Evolutionary conservation across 2,113 vertebrate species (phyloP).

Genomic region (Podilymbus podiceps): DNA sequence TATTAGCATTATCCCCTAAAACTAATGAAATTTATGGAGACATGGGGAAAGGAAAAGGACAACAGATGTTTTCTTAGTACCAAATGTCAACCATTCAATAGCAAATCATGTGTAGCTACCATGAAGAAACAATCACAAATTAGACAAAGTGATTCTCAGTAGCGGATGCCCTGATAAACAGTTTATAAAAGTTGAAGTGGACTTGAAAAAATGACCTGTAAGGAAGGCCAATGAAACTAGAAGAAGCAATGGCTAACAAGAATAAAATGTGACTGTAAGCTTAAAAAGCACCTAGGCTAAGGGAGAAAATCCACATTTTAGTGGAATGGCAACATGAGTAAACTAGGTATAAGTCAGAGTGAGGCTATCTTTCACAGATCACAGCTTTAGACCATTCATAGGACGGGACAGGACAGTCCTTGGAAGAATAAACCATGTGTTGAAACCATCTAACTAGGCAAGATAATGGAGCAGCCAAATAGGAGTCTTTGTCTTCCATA

Average conservation of each 20-base stretch:
- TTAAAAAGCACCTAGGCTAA: neutral
- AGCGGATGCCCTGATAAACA: neutral
- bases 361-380: neutral
- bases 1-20: neutral
- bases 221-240: neutral
- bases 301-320: neutral
- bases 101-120: neutral
- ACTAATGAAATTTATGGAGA: neutral
- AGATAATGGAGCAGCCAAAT: neutral
- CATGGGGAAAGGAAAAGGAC: neutral
- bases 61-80: neutral
- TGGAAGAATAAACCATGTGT: neutral
- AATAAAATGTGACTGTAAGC: neutral
- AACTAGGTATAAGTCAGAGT: neutral
- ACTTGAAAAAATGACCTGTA: neutral
- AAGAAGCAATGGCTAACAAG: neutral
- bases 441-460: neutral
- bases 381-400: neutral
- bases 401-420: neutral
- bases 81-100: neutral
- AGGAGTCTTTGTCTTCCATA: neutral
- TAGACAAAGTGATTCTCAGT: neutral
- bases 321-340: neutral
- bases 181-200: neutral
- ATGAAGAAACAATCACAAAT: neutral